Evolutionary conservation across 2,797 vertebrate genomes (phyloP), one percentile per base, ranked within the genome.

Genomic region (Poeciliopsis turneri): DNA sequence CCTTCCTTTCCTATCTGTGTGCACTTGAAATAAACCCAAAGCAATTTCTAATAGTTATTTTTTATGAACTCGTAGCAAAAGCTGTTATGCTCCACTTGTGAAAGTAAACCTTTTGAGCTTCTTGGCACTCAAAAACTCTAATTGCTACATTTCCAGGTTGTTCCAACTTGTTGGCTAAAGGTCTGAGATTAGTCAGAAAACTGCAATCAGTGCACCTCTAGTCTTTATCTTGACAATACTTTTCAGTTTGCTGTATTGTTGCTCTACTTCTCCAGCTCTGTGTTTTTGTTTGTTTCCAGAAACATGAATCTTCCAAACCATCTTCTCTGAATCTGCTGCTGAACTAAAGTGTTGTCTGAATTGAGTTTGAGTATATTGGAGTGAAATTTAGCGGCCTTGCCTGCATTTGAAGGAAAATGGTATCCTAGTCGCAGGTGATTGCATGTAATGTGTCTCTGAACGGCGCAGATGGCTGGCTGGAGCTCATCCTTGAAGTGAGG

Each of bases 391-490:
- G 59, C 3, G 6, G 61, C 10, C 33, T 39, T 25, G 61, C 61
- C 61, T 39, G 33, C n/a, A 70, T 70, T 1, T 45, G 41, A 70
- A 70, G 68, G 68, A 28, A 70, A 70, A 70, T n/a, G 25, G n/a
- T 28, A 46, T 16, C 12, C 68, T 18, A 51, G 73, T 73, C 0
- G 73, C 41, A 2, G 30, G 78, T 36, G 78, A 77, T 45, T 77
- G 75, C 83, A 77, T 86, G 76, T 85, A 72, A 77, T 68, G 75
- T 88, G 53, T 47, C 79, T 81, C 74, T 78, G 77, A 79, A 80
- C 46, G 4, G 46, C 82, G 70, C 88, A 86, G 86, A 86, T 83
- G 85, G 79, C 78, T 66, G 25, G 6, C 81, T 78, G 76, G 69
- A 55, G 85, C 68, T 78, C 25, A 75, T 83, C 86, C 84, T 84